Evolutionary conservation across 1,140 invertebrate species (phyloP).

Genomic region (Agrilus planipennis): DNA sequence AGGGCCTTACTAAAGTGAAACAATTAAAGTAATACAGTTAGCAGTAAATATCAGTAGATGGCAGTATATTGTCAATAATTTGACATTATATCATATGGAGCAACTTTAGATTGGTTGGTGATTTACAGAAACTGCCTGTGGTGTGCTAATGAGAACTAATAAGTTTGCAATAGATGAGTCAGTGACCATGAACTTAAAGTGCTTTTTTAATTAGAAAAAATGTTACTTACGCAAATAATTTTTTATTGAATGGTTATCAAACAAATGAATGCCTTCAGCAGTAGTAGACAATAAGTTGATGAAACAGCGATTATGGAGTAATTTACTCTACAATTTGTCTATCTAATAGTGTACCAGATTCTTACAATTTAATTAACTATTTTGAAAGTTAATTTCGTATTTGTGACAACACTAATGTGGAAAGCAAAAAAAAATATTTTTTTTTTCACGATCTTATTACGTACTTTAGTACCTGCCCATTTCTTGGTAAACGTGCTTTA

Average conservation of each 20-base stretch:
- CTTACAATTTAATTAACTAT: not conserved
- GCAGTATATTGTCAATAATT: too few species aligned
- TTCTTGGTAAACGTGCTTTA: not conserved
- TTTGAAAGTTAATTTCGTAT: conserved; percentile 1
- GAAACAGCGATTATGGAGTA: too few species aligned
- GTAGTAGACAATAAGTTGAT: conserved; percentile 9
- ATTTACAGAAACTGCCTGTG: too few species aligned
- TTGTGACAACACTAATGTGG: not conserved
- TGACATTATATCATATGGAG: too few species aligned
- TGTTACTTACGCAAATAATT: conserved; percentile 1
- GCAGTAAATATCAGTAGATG: too few species aligned
- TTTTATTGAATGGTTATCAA: conserved; percentile 1
- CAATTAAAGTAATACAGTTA: too few species aligned
- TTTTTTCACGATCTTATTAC: not conserved
- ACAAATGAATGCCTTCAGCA: not conserved
- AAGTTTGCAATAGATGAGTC: too few species aligned
- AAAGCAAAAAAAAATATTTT: not conserved
- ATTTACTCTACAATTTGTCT: conserved; percentile 29
- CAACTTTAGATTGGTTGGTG: too few species aligned
- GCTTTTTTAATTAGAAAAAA: conserved; percentile 2
- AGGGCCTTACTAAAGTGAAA: too few species aligned
- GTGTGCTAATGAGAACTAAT: too few species aligned
- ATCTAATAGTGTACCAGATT: conserved; percentile 26
- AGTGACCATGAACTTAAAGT: too few species aligned
- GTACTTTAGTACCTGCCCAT: too few species aligned